Conservation (phyloP, 2,797 vertebrate genomes). For the Rhinogobio ventralis region DNA sequence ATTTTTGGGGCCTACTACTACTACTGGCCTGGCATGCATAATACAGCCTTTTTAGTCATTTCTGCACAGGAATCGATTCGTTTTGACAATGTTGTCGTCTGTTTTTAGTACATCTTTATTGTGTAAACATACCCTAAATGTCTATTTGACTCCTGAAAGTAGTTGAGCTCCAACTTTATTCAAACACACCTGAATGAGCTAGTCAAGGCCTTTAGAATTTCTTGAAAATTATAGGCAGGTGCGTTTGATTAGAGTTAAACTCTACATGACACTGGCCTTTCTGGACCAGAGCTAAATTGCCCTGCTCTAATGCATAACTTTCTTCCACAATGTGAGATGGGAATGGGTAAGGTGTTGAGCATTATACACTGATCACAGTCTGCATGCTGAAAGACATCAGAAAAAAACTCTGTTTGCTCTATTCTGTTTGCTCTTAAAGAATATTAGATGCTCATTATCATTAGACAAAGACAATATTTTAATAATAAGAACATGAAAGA, state of each 20-base stretch:
- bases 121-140: too few species aligned
- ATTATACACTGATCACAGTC: not conserved
- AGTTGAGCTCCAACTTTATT: not conserved
- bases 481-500: not conserved
- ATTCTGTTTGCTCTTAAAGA: not conserved
- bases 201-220: not conserved
- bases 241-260: not conserved
- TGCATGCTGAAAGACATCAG: not conserved
- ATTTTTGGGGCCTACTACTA: too few species aligned
- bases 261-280: conserved; percentile 9
- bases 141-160: not conserved
- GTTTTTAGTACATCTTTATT: too few species aligned
- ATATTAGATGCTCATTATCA: not conserved
- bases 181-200: not conserved
- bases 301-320: not conserved
- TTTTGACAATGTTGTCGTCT: too few species aligned
- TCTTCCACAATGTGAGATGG: not conserved
- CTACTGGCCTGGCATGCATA: too few species aligned
- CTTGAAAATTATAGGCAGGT: not conserved
- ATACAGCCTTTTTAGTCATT: too few species aligned
- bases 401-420: not conserved
- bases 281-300: not conserved
- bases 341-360: not conserved
- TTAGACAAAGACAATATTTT: not conserved
- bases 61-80: too few species aligned